Evolutionary conservation across 2,888 invertebrate species (phyloP).

Genomic region (Geophilus truncorum): DNA sequence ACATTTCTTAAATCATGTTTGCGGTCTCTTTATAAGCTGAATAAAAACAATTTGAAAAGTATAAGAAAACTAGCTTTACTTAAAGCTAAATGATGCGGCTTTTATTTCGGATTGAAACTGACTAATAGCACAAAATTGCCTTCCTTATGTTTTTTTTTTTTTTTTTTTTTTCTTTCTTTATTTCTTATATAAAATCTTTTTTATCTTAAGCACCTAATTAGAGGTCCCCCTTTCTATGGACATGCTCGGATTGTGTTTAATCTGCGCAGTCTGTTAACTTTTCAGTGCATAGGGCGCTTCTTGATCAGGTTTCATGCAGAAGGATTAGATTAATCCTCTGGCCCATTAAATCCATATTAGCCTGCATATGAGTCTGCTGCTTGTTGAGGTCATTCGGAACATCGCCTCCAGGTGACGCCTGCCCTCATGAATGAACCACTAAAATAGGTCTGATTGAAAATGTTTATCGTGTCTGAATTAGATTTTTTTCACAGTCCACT

Average conservation of each 20-base stretch:
- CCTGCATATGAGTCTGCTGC: slow-evolving; percentile 18
- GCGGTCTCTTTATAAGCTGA: background rate
- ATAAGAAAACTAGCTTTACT: background rate
- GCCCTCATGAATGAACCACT: slow-evolving; percentile 22
- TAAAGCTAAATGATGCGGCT: background rate
- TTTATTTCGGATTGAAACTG: too few relatives aligned
- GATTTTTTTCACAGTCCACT: too few relatives aligned
- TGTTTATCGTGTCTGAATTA: background rate
- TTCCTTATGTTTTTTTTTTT: too few relatives aligned
- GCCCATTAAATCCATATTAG: slow-evolving; percentile 27
- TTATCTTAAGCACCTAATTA: background rate
- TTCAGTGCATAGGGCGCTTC: background rate
- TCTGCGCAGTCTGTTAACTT: slow-evolving; percentile 9
- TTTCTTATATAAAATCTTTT: background rate
- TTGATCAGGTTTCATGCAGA: slow-evolving; percentile 5
- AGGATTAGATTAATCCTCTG: slow-evolving; percentile 13
- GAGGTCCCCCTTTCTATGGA: background rate
- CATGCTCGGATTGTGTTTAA: background rate
- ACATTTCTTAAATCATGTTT: slow-evolving; percentile 18
- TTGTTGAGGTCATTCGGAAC: slow-evolving; percentile 12
- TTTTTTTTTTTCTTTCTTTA: background rate
- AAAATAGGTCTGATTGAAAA: slow-evolving; percentile 25
- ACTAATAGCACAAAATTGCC: too few relatives aligned
- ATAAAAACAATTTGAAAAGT: background rate
- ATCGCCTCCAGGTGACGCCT: slow-evolving; percentile 18